phyloP scores from a whole-genome alignment of 2,888 invertebrate species.

The Limnephilus marmoratus region DNA sequence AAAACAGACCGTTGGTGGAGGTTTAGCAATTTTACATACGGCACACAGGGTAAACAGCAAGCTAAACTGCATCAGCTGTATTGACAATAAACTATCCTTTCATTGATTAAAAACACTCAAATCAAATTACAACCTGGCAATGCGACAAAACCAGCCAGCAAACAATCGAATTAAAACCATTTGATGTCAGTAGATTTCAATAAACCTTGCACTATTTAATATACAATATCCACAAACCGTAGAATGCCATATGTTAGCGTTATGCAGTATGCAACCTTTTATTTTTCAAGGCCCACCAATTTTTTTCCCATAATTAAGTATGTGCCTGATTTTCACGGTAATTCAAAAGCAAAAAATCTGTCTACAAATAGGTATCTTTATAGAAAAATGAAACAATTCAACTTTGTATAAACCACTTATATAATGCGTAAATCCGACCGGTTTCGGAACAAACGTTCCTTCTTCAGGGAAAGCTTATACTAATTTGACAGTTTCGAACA shows the following conservation, averaged over 20 bases:
- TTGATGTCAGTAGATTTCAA: slow-evolving; percentile 8
- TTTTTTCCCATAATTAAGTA: neutral
- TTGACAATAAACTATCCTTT: neutral
- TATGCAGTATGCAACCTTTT: neutral
- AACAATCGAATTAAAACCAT: slow-evolving; percentile 24
- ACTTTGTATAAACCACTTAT: no score
- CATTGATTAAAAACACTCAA: neutral
- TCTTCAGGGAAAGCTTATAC: no score
- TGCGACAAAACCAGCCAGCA: neutral
- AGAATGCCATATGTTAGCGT: neutral
- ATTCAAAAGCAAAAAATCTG: neutral
- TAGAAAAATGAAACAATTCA: no score
- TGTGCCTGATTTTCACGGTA: neutral
- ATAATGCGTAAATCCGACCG: no score
- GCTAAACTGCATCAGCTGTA: neutral
- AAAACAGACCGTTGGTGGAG: neutral
- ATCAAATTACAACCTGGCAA: neutral
- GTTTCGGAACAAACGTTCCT: no score
- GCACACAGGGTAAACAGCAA: neutral
- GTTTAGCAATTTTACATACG: neutral
- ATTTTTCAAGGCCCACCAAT: neutral
- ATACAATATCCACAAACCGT: neutral
- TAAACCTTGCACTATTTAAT: neutral
- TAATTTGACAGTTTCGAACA: no score
- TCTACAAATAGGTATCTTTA: neutral